Evolutionary conservation across 2,888 invertebrate genomes (phyloP).

Genomic region (Mechanitis mazaeus): DNA sequence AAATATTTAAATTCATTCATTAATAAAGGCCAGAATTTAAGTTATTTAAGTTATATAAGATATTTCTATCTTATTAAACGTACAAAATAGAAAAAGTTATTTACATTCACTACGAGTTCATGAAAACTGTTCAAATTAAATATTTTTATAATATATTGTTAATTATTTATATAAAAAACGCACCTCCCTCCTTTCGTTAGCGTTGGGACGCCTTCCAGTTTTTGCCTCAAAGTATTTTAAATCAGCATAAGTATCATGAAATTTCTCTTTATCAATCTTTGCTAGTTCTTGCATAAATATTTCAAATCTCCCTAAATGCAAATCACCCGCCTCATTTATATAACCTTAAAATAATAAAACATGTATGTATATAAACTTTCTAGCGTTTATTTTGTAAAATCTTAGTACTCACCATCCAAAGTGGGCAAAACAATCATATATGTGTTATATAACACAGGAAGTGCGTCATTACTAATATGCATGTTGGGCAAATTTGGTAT

Average conservation of each 20-base stretch:
- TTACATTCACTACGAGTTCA: too few species aligned
- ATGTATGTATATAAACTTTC: not conserved
- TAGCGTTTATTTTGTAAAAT: not conserved
- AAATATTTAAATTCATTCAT: too few species aligned
- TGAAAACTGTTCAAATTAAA: too few species aligned
- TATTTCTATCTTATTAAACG: too few species aligned
- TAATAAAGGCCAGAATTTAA: too few species aligned
- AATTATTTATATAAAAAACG: not conserved
- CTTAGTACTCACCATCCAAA: slow-evolving; percentile 82
- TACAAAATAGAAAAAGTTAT: too few species aligned
- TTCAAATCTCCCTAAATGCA: slow-evolving; percentile 91
- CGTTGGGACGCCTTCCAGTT: slow-evolving; percentile 79
- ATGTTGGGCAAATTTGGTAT: slow-evolving; percentile 96
- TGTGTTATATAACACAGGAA: slow-evolving; percentile 89
- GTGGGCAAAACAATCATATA: slow-evolving; percentile 92
- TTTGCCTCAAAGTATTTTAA: slow-evolving; percentile 89
- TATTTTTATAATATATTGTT: not conserved
- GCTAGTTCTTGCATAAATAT: slow-evolving; percentile 86
- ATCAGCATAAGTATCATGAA: slow-evolving; percentile 86
- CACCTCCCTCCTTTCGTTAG: slow-evolving; percentile 59
- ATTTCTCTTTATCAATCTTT: slow-evolving; percentile 84
- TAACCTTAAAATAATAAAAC: slow-evolving; percentile 80
- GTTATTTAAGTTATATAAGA: too few species aligned
- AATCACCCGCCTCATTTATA: slow-evolving; percentile 91
- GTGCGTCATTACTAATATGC: slow-evolving; percentile 93